Conservation (phyloP, 2,797 vertebrate species). For the Myotis daubentonii region DNA sequence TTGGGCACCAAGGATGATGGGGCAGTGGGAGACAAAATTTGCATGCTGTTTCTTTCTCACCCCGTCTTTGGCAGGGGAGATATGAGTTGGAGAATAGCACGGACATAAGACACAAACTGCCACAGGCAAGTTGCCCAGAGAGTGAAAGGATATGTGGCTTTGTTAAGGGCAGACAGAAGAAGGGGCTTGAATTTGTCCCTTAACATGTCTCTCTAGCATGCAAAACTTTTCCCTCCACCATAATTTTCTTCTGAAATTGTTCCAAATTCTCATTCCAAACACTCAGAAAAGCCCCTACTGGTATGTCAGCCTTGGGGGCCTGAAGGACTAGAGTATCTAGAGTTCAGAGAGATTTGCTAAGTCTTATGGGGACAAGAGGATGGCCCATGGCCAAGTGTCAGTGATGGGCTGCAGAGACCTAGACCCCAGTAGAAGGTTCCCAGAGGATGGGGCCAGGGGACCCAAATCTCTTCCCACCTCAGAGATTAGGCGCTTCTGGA, state of each 20-base stretch:
- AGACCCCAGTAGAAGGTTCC: not conserved
- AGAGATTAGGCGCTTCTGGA: not conserved
- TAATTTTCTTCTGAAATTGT: constrained; percentile 23
- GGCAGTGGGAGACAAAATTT: not conserved
- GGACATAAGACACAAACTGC: not conserved
- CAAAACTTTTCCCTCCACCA: not conserved
- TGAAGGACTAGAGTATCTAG: not conserved
- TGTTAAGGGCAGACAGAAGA: not conserved
- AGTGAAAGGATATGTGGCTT: not conserved
- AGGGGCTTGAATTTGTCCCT: not conserved
- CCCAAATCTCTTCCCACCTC: not conserved
- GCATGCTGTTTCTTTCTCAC: not conserved
- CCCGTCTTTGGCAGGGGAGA: not conserved
- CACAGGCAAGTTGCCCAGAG: not conserved
- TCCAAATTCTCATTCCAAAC: not conserved
- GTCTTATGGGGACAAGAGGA: not conserved
- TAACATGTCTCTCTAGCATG: not conserved
- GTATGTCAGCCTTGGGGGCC: not conserved
- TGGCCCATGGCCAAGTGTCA: not conserved
- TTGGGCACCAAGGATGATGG: not conserved
- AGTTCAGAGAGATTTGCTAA: not conserved
- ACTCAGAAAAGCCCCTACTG: not conserved
- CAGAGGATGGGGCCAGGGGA: not conserved
- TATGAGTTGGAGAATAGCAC: not conserved
- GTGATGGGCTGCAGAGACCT: not conserved